A percentile compares a stretch with the other conserved stretches of the same genome.
phyloP scores from a whole-genome alignment of 92 coral and sea anemone genomes.

The Zoanthus gigantus region DNA sequence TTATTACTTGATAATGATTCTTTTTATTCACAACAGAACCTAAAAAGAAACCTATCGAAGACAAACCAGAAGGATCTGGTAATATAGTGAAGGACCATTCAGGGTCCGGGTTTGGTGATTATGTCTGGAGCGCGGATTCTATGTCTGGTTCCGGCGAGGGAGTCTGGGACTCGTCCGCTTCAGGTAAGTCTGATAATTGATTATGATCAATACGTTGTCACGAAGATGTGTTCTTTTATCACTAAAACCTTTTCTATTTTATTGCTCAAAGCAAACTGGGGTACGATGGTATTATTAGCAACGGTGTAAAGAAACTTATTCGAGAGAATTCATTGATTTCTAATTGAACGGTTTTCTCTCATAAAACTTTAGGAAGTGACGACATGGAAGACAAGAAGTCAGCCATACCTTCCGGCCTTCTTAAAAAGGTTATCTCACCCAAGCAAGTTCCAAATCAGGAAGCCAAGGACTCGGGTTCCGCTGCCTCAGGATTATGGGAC shows the following conservation, averaged over 20 bases:
- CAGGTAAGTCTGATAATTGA: background rate
- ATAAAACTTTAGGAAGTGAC: constrained; percentile 10
- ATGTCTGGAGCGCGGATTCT: constrained; percentile 35
- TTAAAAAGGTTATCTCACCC: constrained; percentile 20
- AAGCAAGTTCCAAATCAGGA: constrained; percentile 30
- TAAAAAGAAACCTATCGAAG: constrained; percentile 11
- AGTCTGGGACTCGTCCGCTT: constrained; percentile 33
- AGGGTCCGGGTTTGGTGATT: constrained; percentile 29
- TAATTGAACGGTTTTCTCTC: background rate
- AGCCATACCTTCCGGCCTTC: constrained; percentile 33
- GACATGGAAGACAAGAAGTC: constrained; percentile 15
- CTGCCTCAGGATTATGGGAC: constrained; percentile 35
- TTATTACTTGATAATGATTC: background rate
- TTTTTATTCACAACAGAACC: background rate
- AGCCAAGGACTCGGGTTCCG: constrained; percentile 6
- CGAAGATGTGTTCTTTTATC: background rate
- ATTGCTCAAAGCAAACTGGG: too few relatives aligned
- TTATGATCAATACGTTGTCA: background rate
- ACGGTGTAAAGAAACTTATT: background rate
- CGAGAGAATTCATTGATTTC: background rate
- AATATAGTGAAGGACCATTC: constrained; percentile 32
- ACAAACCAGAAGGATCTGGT: constrained; percentile 35
- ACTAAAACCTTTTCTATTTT: too few relatives aligned
- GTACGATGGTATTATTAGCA: too few relatives aligned
- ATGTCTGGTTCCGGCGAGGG: constrained; percentile 49